Conservation (phyloP, 2,888 invertebrate genomes). For the Carcina quercana region DNA sequence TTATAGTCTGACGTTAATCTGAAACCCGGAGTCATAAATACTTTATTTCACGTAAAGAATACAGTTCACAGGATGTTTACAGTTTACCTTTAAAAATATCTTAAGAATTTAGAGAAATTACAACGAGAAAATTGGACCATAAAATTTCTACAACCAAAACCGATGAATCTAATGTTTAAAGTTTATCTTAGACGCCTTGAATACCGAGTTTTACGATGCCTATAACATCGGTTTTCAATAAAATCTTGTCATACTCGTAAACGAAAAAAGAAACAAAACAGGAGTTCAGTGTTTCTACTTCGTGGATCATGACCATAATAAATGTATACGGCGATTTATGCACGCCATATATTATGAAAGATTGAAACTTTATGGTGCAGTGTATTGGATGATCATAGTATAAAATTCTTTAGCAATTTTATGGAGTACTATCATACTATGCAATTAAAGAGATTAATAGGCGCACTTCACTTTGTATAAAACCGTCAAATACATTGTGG, state of each 20-base stretch:
- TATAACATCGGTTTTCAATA: conserved; percentile 54
- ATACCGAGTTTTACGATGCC: conserved; percentile 47
- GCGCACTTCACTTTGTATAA: conserved; percentile 3
- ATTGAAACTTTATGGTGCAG: conserved; percentile 22
- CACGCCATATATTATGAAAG: conserved; percentile 25
- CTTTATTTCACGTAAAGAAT: conserved; percentile 5
- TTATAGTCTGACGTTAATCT: no score
- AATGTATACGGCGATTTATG: conserved; percentile 38
- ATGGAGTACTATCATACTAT: conserved; percentile 5
- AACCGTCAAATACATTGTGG: neutral
- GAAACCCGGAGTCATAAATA: no score
- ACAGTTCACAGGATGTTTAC: conserved; percentile 15
- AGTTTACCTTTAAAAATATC: conserved; percentile 19
- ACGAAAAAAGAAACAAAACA: conserved; percentile 39
- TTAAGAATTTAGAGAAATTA: conserved; percentile 31
- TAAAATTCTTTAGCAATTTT: conserved; percentile 9
- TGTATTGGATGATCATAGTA: conserved; percentile 9
- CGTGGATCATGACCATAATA: conserved; percentile 35
- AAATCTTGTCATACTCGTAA: conserved; percentile 37
- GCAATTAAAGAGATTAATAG: conserved; percentile 13
- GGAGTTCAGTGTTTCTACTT: conserved; percentile 36
- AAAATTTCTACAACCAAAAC: conserved; percentile 43
- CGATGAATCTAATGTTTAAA: conserved; percentile 31
- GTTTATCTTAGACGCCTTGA: conserved; percentile 41
- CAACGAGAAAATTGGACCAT: conserved; percentile 43